Conservation (phyloP, 2,888 invertebrate genomes). For the Heliconius ismenius region DNA sequence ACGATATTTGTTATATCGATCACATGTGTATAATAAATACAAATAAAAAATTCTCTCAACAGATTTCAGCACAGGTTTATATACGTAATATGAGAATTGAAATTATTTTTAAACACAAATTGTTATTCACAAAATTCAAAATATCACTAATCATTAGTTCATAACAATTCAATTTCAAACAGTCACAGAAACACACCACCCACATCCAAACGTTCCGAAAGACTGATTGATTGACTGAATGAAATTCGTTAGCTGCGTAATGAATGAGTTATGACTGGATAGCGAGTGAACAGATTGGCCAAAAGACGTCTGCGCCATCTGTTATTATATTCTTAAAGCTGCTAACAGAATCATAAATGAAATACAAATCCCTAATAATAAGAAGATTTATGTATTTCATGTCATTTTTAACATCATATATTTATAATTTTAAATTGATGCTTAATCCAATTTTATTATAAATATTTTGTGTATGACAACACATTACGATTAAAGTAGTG, state of each 20-base stretch:
- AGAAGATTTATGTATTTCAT: not conserved
- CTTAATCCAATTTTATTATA: not conserved
- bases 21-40: constrained; percentile 69
- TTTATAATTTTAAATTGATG: too few relatives aligned
- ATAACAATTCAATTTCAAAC: constrained; percentile 51
- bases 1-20: constrained; percentile 75
- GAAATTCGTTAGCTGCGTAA: constrained; percentile 41
- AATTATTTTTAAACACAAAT: constrained; percentile 33
- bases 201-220: constrained; percentile 46
- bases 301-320: constrained; percentile 3
- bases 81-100: constrained; percentile 11
- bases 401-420: not conserved
- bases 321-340: not conserved
- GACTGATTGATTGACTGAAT: constrained; percentile 56
- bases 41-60: constrained; percentile 48
- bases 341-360: not conserved
- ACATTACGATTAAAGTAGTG: not conserved
- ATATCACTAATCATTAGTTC: constrained; percentile 50
- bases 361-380: not conserved
- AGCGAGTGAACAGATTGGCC: constrained; percentile 39
- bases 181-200: constrained; percentile 51
- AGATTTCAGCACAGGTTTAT: constrained; percentile 28
- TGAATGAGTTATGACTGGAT: constrained; percentile 34
- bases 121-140: constrained; percentile 40
- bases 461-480: constrained; percentile 13